Evolutionary conservation across 2,888 invertebrate genomes (phyloP).

Genomic region (Bellardia bayeri): DNA sequence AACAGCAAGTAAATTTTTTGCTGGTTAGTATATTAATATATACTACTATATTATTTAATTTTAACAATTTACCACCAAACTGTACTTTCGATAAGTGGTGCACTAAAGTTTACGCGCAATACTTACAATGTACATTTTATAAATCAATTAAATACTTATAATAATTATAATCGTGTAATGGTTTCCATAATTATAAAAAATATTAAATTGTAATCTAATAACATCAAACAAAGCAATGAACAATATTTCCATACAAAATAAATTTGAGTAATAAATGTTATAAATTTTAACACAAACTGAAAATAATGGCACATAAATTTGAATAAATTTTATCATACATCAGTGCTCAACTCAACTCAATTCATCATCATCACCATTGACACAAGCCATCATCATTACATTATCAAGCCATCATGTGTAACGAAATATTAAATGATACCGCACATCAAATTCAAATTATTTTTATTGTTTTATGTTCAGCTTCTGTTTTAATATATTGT

Average conservation of each 20-base stretch:
- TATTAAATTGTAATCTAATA: background rate
- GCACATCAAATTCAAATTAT: background rate
- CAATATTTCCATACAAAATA: background rate
- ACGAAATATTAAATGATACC: background rate
- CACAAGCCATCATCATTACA: background rate
- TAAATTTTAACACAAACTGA: background rate
- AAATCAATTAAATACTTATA: constrained; percentile 2
- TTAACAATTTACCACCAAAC: too few species aligned
- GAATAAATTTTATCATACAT: background rate
- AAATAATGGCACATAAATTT: background rate
- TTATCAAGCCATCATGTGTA: constrained; percentile 3
- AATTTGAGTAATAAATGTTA: constrained; percentile 1
- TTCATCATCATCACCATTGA: background rate
- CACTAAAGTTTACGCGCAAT: background rate
- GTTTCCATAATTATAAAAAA: background rate
- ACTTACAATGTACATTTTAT: too few species aligned
- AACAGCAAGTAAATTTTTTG: too few species aligned
- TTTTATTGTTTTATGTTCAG: background rate
- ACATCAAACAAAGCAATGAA: background rate
- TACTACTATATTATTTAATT: too few species aligned
- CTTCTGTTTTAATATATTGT: background rate
- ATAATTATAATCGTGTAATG: constrained; percentile 17
- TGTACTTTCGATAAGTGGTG: too few species aligned
- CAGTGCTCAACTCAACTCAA: background rate
- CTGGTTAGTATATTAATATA: too few species aligned